Evolutionary conservation across 2,113 vertebrate genomes (phyloP), one percentile per base, ranked within the genome.

Genomic region (Misgurnus anguillicaudatus): DNA sequence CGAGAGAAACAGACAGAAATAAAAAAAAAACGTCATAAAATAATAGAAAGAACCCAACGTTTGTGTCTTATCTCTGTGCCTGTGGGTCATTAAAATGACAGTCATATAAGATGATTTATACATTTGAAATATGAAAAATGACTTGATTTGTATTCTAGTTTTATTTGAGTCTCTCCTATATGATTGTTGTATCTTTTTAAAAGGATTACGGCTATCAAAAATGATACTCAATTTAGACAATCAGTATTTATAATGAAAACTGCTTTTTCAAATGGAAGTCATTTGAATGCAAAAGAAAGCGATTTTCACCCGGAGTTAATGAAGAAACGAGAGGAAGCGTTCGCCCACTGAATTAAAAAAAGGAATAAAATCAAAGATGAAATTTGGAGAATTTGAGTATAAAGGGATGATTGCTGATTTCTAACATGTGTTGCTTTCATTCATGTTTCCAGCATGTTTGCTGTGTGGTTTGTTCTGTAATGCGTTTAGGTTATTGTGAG

Each of bases 161-260:
- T 31, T 53, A 62, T 70, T 69, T 57, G 58, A 51, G 75, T 66
- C 14, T 47, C 41, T 48, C 16, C 42, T 55, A 47, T 42, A 65
- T 48, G 66, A 51, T 9, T 14, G 51, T 66, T 77, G 24, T 41
- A 17, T 19, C n/a, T 21, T 77, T 39, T 57, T 66, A 67, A 77
- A 77, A 67, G 75, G 75, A 77, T 77, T 77, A 77, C 0, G 75
- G 31, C 62, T 38, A 77, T 66, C 75, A 57, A 24, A 60, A 58
- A 42, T 14, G 41, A 4, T 67, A 31, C 76, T 58, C 76, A 13
- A 62, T 78, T 60, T 53, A 61, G 21, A 61, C 55, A 38, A 9
- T 67, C 51, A 47, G 64, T 47, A 45, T 55, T 51, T 70, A 61
- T 78, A 78, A 78, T 78, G 76, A 78, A 78, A 69, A 21, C 16